Conservation (phyloP, 2,113 vertebrate species). For the Steatornis caripensis region DNA sequence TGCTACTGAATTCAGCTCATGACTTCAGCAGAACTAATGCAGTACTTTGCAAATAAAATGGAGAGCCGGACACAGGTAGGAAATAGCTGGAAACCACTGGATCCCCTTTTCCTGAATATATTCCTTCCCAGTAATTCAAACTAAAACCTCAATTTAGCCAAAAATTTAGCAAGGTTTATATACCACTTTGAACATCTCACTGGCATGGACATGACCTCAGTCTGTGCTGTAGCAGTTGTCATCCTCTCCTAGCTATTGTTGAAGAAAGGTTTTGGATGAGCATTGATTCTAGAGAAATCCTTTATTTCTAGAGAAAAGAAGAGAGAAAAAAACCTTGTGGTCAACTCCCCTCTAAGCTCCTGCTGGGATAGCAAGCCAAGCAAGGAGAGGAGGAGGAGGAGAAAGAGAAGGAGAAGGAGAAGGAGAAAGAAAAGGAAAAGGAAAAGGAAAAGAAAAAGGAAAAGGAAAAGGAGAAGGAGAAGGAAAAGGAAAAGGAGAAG, state of each 20-base stretch:
- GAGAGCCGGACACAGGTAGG: background rate
- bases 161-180: background rate
- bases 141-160: background rate
- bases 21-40: background rate
- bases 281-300: background rate
- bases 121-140: background rate
- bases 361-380: background rate
- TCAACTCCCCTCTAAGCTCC: background rate
- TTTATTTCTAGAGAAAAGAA: background rate
- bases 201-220: rapidly evolving
- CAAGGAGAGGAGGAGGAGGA: too few species aligned
- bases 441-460: background rate
- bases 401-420: background rate
- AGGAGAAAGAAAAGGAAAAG: too few species aligned
- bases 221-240: background rate
- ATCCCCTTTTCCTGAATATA: background rate
- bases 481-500: background rate
- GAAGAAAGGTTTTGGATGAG: background rate
- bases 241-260: background rate
- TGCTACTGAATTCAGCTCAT: background rate
- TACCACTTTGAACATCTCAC: background rate
- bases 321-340: too few species aligned
- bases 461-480: rapidly evolving
- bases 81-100: background rate
- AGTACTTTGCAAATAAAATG: background rate